Percentiles rank a stretch among this genome's conserved stretches.
phyloP scores from a whole-genome alignment of 2,888 invertebrate genomes.

The Drosophila diplacantha region DNA sequence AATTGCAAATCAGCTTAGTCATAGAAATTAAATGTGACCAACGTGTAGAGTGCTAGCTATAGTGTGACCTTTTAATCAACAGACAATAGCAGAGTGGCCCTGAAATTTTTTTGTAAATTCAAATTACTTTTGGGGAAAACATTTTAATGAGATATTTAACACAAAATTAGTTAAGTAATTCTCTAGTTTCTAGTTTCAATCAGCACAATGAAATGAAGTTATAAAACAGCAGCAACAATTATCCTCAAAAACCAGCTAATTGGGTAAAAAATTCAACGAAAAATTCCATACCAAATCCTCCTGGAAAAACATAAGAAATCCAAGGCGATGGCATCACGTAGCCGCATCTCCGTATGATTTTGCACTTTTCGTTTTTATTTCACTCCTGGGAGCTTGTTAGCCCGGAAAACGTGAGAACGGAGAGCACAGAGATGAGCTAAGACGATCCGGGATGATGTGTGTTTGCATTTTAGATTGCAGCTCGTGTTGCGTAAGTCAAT shows the following conservation, averaged over 20 bases:
- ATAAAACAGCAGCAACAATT: constrained; percentile 26
- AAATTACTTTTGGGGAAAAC: too few species aligned
- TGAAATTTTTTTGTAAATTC: not conserved
- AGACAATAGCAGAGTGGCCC: not conserved
- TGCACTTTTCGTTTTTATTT: constrained; percentile 71
- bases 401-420: constrained; percentile 55
- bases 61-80: not conserved
- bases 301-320: constrained; percentile 11
- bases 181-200: not conserved
- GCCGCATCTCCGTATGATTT: constrained; percentile 54
- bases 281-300: not conserved
- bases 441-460: constrained; percentile 35
- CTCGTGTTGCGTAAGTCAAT: constrained; percentile 62
- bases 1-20: not conserved
- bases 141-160: not conserved
- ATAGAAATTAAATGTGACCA: not conserved
- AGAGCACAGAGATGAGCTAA: constrained; percentile 20
- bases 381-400: constrained; percentile 75
- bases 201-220: not conserved
- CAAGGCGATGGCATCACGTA: constrained; percentile 63
- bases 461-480: constrained; percentile 65
- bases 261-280: constrained; percentile 18
- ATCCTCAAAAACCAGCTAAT: constrained; percentile 22
- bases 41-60: too few species aligned
- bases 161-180: not conserved